A percentile compares a stretch with the other conserved stretches of the same genome.
These are phyloP conservation scores for Oscheius onirici DNA, from an alignment of 2,888 invertebrate species.

Conservation along the genomic window DNA sequence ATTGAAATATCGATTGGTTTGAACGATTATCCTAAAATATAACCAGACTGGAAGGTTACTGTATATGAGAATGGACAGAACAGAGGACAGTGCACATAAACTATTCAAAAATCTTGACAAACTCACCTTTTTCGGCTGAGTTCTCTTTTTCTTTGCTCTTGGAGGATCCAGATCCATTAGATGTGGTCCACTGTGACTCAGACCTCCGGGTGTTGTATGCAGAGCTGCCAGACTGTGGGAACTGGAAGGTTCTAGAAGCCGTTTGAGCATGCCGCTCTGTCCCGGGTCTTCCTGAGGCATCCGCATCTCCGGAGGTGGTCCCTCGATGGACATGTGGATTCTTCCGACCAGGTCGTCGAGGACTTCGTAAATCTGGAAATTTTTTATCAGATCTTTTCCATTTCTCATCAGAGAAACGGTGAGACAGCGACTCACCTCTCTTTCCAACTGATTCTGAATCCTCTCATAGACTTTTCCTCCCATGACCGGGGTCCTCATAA, in stretches of 20 bases:
- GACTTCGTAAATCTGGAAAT: slow-evolving; percentile 41
- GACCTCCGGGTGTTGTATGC: slow-evolving; percentile 6
- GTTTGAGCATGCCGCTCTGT: slow-evolving; percentile 32
- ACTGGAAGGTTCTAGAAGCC: slow-evolving; percentile 26
- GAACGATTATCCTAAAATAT: too few species aligned
- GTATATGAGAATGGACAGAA: background rate
- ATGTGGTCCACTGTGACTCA: background rate
- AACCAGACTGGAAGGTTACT: too few species aligned
- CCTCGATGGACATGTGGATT: slow-evolving; percentile 26
- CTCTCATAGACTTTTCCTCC: slow-evolving; percentile 34
- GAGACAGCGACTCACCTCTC: slow-evolving; percentile 15
- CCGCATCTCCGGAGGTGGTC: slow-evolving; percentile 2
- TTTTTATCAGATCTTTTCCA: background rate
- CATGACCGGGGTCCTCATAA: slow-evolving; percentile 11
- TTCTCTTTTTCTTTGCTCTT: slow-evolving; percentile 65
- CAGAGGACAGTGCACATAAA: background rate
- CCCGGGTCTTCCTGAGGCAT: background rate
- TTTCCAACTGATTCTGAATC: slow-evolving; percentile 23
- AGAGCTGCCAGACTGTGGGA: slow-evolving; percentile 23
- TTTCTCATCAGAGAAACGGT: too few species aligned
- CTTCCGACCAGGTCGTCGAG: slow-evolving; percentile 47
- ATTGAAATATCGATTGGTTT: too few species aligned
- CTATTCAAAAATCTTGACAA: background rate
- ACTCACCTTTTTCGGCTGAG: slow-evolving; percentile 54
- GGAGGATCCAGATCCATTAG: slow-evolving; percentile 42